These are phyloP conservation scores for Drosophila melanosoma DNA, from an alignment of 2,888 invertebrate species.

Conservation along the genomic window DNA sequence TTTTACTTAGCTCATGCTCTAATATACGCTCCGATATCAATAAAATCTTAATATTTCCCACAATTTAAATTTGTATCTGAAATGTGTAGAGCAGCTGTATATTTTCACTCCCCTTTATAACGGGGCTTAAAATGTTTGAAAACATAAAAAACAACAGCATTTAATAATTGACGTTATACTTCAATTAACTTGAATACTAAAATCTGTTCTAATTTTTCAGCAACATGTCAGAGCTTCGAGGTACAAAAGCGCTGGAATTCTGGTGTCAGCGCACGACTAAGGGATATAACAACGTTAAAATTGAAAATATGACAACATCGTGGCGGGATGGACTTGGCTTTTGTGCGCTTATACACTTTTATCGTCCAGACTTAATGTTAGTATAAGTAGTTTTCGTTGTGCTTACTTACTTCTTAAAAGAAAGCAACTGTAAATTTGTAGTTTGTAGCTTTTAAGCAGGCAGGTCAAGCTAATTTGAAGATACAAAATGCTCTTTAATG, in stretches of 20 bases:
- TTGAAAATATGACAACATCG: slow-evolving; percentile 97
- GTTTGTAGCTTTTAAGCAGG: neutral
- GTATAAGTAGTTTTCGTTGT: slow-evolving; percentile 84
- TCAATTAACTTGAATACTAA: neutral
- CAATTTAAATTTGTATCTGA: neutral
- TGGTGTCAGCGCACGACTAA: slow-evolving; percentile 96
- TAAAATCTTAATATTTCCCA: neutral
- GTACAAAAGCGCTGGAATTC: slow-evolving; percentile 95
- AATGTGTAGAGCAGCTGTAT: neutral
- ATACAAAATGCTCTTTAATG: neutral
- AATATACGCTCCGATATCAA: neutral
- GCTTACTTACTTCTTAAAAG: neutral
- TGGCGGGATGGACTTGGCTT: slow-evolving; percentile 98
- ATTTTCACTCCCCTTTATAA: neutral
- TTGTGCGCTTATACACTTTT: slow-evolving; percentile 98
- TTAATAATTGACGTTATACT: neutral
- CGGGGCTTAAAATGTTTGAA: neutral
- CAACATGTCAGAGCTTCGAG: slow-evolving; percentile 89
- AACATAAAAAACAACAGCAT: neutral
- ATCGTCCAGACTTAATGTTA: slow-evolving; percentile 98
- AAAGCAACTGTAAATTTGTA: neutral
- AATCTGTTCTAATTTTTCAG: neutral
- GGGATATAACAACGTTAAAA: slow-evolving; percentile 95
- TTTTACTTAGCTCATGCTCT: neutral
- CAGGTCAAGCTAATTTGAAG: neutral